Percentiles rank a stretch among this genome's conserved stretches.
phyloP scores from a whole-genome alignment of 1,140 invertebrate genomes.

The Macrobrachium rosenbergii region DNA sequence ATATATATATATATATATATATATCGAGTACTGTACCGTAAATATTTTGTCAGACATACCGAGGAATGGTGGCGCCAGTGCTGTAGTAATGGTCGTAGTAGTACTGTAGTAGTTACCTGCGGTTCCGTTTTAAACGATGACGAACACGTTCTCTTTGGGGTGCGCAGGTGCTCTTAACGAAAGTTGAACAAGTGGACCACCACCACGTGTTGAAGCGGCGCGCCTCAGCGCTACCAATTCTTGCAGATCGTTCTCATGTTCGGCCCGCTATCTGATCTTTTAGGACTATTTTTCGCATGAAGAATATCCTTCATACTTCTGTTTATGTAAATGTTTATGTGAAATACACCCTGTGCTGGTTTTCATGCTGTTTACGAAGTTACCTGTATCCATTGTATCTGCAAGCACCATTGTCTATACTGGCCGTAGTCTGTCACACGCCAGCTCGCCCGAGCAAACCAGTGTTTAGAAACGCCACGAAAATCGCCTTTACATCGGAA shows the following conservation, averaged over 20 bases:
- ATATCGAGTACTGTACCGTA: neutral
- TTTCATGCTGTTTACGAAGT: too few species aligned
- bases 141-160: neutral
- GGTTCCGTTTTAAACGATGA: neutral
- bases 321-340: too few species aligned
- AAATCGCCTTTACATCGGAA: too few species aligned
- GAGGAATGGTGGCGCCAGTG: neutral
- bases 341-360: neutral
- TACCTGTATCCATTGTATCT: too few species aligned
- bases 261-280: neutral
- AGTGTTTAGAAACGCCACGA: too few species aligned
- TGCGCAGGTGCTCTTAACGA: neutral
- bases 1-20: neutral
- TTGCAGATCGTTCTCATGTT: neutral
- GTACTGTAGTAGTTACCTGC: neutral
- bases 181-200: constrained; percentile 43
- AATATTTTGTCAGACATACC: neutral
- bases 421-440: too few species aligned
- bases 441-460: too few species aligned
- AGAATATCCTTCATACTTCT: too few species aligned
- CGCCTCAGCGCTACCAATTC: neutral
- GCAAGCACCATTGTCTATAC: too few species aligned
- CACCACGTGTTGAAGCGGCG: constrained; percentile 42
- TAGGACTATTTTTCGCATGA: too few species aligned
- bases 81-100: constrained; percentile 13